Evolutionary conservation across 2,113 vertebrate species (phyloP), one percentile per base, ranked within the genome.

Genomic region (Egretta garzetta): DNA sequence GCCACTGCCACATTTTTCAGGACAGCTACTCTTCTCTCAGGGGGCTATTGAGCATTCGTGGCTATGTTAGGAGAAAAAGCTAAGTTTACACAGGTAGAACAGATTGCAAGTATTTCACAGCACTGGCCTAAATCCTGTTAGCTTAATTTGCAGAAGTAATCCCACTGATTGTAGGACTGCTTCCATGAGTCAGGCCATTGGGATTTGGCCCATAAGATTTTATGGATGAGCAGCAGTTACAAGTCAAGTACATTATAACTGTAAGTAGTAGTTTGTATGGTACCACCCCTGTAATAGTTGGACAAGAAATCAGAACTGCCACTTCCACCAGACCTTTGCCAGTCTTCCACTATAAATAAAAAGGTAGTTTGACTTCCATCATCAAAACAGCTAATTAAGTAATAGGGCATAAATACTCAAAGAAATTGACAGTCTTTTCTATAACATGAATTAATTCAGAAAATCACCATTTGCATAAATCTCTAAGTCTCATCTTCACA

Each of bases 391-490:
- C 92, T 98, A 97, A 97, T 97, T 98, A 98, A 98, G 97, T 97
- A 97, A 98, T 96, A 92, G 74, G 66, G 39, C 63, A 96, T 97
- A 98, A 97, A 97, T 97, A 96, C 89, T 96, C 58, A 91, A 96
- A 97, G 95, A 97, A 98, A 96, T 76, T 98, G 97, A 90, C 96
- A 97, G 93, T 85, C 90, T 97, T 96, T 97, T 96, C 95, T 96
- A 86, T 96, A 96, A 97, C 90, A 93, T 62, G 62, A 86, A 98
- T 98, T 98, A 98, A 98, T 98, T 97, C 95, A 96, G 96, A 98
- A 97, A 67, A 85, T 76, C 85, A 77, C 66, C 53, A 98, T 98
- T 98, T 98, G 96, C 98, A 98, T 98, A 98, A 97, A 98, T 98
- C 94, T 98, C 82, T 95, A 97, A 96, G 97, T 96, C 97, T 97